These are phyloP conservation scores for Amphipoea oculea DNA, from an alignment of 2,888 invertebrate species.

Conservation along the genomic window DNA sequence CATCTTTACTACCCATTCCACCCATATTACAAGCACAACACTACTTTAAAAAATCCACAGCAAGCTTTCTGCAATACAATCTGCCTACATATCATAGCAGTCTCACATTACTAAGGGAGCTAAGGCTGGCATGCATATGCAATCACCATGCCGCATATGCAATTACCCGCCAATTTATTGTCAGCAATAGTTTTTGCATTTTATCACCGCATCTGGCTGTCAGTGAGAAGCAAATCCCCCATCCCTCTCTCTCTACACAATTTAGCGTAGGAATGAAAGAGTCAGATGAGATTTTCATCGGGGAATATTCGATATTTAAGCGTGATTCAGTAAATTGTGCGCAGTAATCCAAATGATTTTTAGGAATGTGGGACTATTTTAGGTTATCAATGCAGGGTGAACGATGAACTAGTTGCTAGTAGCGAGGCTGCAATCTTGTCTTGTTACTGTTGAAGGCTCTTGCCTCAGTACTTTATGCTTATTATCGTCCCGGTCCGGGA, in stretches of 20 bases:
- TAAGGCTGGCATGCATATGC: conserved; percentile 42
- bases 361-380: conserved; percentile 39
- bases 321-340: conserved; percentile 41
- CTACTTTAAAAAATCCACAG: conserved; percentile 11
- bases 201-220: conserved; percentile 49
- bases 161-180: conserved; percentile 63
- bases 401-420: background rate
- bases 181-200: conserved; percentile 53
- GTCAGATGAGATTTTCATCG: background rate
- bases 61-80: conserved; percentile 25
- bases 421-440: background rate
- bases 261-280: conserved; percentile 22
- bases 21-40: background rate
- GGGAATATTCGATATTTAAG: conserved; percentile 16
- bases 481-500: background rate
- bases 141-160: conserved; percentile 41
- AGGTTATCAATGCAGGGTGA: conserved; percentile 8
- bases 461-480: background rate
- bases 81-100: conserved; percentile 35
- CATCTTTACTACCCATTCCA: conserved; percentile 13
- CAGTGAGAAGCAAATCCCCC: conserved; percentile 11
- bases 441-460: background rate
- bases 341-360: conserved; percentile 33
- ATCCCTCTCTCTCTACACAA: conserved; percentile 16
- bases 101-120: conserved; percentile 41